A percentile compares a stretch with the other conserved stretches of the same genome.
Evolutionary conservation across 2,888 invertebrate genomes (phyloP).

Genomic region (Rhamphomyia laevipes): DNA sequence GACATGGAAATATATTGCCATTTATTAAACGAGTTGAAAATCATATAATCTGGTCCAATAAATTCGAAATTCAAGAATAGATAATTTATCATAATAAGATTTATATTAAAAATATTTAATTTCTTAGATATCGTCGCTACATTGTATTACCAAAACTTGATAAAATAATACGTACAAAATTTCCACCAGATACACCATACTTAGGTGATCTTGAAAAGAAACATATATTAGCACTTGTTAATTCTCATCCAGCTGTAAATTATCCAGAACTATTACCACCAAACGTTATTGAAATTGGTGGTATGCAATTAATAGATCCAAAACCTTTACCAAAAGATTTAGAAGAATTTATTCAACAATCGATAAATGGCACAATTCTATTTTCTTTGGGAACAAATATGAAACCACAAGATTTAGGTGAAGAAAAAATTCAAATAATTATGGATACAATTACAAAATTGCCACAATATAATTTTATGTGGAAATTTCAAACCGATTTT

Average conservation of each 20-base stretch:
- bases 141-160: slow-evolving; percentile 17
- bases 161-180: slow-evolving; percentile 15
- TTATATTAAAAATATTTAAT: no score
- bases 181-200: slow-evolving; percentile 14
- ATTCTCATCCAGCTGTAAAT: slow-evolving; percentile 28
- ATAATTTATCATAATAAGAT: no score
- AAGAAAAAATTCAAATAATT: slow-evolving; percentile 17
- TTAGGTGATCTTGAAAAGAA: slow-evolving; percentile 18
- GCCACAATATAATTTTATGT: slow-evolving; percentile 30
- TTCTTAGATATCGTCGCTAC: slow-evolving; percentile 16
- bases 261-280: slow-evolving; percentile 29
- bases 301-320: slow-evolving; percentile 27
- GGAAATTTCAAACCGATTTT: slow-evolving; percentile 26
- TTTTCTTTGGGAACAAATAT: slow-evolving; percentile 30
- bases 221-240: slow-evolving; percentile 25
- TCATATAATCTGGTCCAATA: no score
- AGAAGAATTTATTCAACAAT: slow-evolving; percentile 22
- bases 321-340: slow-evolving; percentile 21
- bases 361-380: slow-evolving; percentile 26
- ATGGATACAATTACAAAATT: slow-evolving; percentile 23
- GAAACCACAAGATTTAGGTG: slow-evolving; percentile 15
- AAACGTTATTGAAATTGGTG: slow-evolving; percentile 32
- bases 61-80: no score
- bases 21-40: no score
- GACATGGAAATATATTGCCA: no score